Base-by-base conservation (phyloP, 2,797 vertebrate species). In the Oreochromis mossambicus region DNA sequence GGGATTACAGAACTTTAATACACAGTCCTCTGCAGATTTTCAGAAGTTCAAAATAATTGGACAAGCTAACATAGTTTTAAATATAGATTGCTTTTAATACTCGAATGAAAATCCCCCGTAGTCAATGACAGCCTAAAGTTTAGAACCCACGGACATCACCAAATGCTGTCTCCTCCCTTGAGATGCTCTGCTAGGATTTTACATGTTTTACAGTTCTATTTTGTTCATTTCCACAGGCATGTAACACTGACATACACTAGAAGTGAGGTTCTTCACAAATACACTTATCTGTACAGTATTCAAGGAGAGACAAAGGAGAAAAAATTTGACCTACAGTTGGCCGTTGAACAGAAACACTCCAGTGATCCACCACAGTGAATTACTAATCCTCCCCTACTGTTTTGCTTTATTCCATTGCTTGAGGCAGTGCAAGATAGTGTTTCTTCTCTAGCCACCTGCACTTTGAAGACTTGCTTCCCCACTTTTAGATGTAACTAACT, bases 391-490 rank as follows among this genome's bases (percentile, higher is more conserved):
- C 84, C 58, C 77, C 51, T 6, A 24, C 87, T 85, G 82, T 63
- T 87, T 79, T 43, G 19, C 81, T 91, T 85, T 79, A 77, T 92
- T 88, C 82, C 41, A 52, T 41, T 51, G 80, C 82, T 88, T 6
- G 14, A 88, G 91, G 84, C 54, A 78, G 66, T 75, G 38, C 51
- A 90, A 73, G 78, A 83, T 24, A 56, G 51, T 41, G 76, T 83
- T 81, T 86, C 88, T 86, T 63, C 78, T 77, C 68, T 34, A 63
- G 66, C 76, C 9, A 11, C 19, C 38, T 81, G 55, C 82, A 76
- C 84, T 85, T 89, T 92, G 48, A 91, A 90, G 54, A 55, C 81
- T 68, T 90, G 86, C 89, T 94, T 83, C 68, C 50, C 52, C 21
- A 86, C 85, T 92, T 89, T 84, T 82, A 87, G 63, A 89, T 51